Evolutionary conservation across 2,888 invertebrate genomes (phyloP), one percentile per base, ranked within the genome.

Genomic region (Exephanes ischioxanthus): DNA sequence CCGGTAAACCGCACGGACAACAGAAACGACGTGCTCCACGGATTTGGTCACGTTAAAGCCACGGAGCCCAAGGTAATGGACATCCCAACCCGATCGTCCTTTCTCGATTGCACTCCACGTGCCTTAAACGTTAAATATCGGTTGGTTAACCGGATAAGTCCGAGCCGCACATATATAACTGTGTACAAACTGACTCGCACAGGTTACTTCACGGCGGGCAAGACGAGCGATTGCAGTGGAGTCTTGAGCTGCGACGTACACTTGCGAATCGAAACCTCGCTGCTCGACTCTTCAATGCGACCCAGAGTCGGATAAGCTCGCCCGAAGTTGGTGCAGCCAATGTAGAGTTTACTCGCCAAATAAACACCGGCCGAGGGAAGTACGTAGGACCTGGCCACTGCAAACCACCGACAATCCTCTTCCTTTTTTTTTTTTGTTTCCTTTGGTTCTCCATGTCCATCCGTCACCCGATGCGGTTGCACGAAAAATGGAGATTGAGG

Each of bases 41-140:
- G 61, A 80, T 84, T 80, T 77, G 77, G 84, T 80, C 77, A 77
- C 80, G 66, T 80, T 80, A 73, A 84, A 80, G 71, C 41, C 63
- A 22, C 66, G 22, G 14, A 9, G 58, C 51, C 37, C 37, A 37
- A 11, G 72, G 70, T 80, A 84, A 84, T 84, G 71, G 80, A 76
- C 84, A 77, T 80, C 80, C 30, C 80, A 80, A 80, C 84, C 77
- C 72, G 67, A 72, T 72, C 68, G 76, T 72, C 84, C 76, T 72
- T 80, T 84, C 77, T 67, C 80, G 22, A 67, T 76, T 84, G 67
- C 58, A 30, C 71, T 67, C 71, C 77, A 73, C 80, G 80, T 84
- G 72, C 80, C 67, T 80, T 80, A 84, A 80, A 77, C 84, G 77
- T 84, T 84, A 84, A 84, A 84, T 84, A 80, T 63, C 51, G 80